Percentiles rank a stretch among this genome's conserved stretches.
These are phyloP conservation scores for Sapayoa aenigma DNA, from an alignment of 2,113 vertebrate genomes.

Conservation along the genomic window DNA sequence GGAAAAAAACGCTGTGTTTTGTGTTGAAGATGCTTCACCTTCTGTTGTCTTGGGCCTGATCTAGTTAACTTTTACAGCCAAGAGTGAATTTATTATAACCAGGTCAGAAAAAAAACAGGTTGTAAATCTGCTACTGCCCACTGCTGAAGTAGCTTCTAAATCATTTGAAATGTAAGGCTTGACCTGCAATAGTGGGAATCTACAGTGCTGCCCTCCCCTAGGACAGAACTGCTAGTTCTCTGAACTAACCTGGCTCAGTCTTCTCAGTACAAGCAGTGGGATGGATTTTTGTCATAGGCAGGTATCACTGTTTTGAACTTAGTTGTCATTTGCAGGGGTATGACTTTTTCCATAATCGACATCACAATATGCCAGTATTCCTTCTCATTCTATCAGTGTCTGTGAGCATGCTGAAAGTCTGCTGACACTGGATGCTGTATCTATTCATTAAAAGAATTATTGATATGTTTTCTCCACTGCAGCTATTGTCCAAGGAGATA, in stretches of 20 bases:
- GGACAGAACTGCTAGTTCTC: background rate
- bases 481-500: slow-evolving; percentile 98
- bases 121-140: background rate
- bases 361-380: background rate
- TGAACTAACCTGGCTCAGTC: background rate
- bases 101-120: background rate
- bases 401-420: background rate
- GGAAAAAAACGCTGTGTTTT: background rate
- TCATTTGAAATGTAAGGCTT: background rate
- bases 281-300: background rate
- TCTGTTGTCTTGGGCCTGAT: background rate
- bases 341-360: background rate
- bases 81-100: background rate
- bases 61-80: background rate
- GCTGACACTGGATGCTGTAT: background rate
- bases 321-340: background rate
- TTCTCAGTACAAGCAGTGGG: background rate
- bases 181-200: background rate
- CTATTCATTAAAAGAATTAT: background rate
- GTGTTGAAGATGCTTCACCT: background rate
- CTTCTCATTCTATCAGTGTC: background rate
- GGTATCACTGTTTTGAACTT: background rate
- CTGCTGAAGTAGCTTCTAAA: background rate
- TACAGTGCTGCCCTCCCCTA: background rate
- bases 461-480: slow-evolving; percentile 55